These are phyloP conservation scores for Centropristis striata DNA, from an alignment of 2,113 vertebrate genomes.

Conservation along the genomic window DNA sequence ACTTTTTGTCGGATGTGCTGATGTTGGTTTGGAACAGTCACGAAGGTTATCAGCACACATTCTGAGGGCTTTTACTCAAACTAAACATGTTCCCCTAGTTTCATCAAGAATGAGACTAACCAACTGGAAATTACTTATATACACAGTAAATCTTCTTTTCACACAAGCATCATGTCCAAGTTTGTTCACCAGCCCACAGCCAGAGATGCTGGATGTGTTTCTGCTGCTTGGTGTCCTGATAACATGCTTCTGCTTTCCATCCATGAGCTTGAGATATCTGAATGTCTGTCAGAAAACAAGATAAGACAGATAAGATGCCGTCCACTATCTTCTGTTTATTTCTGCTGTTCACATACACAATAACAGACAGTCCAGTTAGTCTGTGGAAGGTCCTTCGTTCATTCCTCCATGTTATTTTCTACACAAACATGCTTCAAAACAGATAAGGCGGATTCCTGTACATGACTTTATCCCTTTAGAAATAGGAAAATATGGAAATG, in stretches of 20 bases:
- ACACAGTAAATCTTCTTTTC: neutral
- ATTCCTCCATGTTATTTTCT: neutral
- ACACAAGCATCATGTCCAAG: neutral
- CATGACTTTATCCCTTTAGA: neutral
- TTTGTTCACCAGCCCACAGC: too few species aligned
- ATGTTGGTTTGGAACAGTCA: neutral
- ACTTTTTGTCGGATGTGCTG: neutral
- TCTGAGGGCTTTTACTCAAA: neutral
- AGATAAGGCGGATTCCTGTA: neutral
- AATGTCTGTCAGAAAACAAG: neutral
- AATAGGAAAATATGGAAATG: neutral
- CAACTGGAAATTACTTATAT: neutral
- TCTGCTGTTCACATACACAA: neutral
- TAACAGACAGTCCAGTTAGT: neutral
- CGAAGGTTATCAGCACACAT: too few species aligned
- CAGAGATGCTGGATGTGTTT: too few species aligned
- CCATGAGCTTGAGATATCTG: constrained; percentile 1
- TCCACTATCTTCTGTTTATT: neutral
- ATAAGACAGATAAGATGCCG: constrained; percentile 1
- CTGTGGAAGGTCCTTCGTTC: neutral
- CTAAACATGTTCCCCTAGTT: neutral
- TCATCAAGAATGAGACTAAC: neutral
- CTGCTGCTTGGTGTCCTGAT: too few species aligned
- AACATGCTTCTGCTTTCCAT: neutral
- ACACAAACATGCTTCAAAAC: neutral